Base-by-base conservation (phyloP, 2,113 vertebrate genomes). In the Oplegnathus fasciatus region DNA sequence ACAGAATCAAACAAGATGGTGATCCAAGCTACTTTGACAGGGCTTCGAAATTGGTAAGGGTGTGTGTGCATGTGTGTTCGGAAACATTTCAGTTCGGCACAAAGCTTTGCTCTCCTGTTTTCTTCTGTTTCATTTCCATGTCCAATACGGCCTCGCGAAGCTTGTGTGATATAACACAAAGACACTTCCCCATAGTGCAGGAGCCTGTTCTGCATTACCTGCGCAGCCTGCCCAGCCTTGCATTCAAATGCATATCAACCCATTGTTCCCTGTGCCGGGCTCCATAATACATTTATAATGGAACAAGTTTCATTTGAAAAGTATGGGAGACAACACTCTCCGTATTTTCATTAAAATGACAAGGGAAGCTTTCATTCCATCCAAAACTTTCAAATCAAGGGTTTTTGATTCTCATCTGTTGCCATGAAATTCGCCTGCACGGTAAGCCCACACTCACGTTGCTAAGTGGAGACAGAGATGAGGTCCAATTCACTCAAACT, bases 161-260 rank as follows among this genome's bases (percentile, higher is more conserved):
- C 85, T 77, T 22, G 55, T 87, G 88, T 58, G 80, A 90, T 80
- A 81, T 44, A 76, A 91, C 81, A 88, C 88, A 92, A 92, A 93
- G 88, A 83, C 86, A 80, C 80, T 62, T 67, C 13, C 22, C 54
- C 32, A 40, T 5, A 30, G 85, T 64, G 87, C 28, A 22, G 77
- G 77, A 83, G 70, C 78, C 73, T 70, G 77, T 62, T 81, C 72
- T 6, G 80, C 76, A 61, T 83, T 91, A 87, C 88, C 91, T 85
- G 65, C 20, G 57, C 83, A 55, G 78, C 54, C 77, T 30, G 64
- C 82, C 71, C 58, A 46, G 88, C 84, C 76, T 74, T 42, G 83
- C 90, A 92, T 94, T 94, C 90, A 93, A 93, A 93, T 93, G 87
- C 85, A 93, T 91, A 91, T 93, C 89, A 79, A 75, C 48, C 60